Evolutionary conservation across 1,140 invertebrate genomes (phyloP).

Genomic region (Chymomyza costata): DNA sequence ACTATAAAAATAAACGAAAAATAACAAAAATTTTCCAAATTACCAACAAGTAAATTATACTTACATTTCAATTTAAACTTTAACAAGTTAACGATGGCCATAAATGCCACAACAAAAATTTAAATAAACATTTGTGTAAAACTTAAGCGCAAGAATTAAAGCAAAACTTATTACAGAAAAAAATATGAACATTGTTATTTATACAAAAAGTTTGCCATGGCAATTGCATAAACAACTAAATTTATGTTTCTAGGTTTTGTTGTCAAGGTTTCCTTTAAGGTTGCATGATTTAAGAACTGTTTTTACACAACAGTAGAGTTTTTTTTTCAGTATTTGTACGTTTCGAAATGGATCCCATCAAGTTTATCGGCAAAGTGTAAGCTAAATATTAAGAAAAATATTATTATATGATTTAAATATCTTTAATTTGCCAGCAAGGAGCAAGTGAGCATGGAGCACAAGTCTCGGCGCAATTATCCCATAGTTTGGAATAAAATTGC

Average conservation of each 20-base stretch:
- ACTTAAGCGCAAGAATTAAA: constrained; percentile 9
- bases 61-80: neutral
- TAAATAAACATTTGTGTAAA: neutral
- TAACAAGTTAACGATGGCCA: neutral
- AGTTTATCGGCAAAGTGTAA: constrained; percentile 58
- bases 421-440: constrained; percentile 45
- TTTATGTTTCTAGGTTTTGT: no score
- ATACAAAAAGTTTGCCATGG: neutral
- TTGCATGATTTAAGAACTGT: neutral
- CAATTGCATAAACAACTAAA: neutral
- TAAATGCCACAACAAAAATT: neutral
- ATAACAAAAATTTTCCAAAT: constrained; percentile 20
- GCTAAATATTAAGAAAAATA: constrained; percentile 8
- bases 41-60: constrained; percentile 15
- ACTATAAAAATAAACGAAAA: constrained; percentile 27
- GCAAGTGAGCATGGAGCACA: constrained; percentile 56
- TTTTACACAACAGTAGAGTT: neutral
- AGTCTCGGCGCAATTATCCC: constrained; percentile 52
- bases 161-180: constrained; percentile 18
- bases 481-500: constrained; percentile 50
- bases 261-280: no score
- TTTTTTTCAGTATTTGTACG: neutral
- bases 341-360: constrained; percentile 42
- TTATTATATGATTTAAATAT: constrained; percentile 2
- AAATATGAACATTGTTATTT: neutral